Evolutionary conservation across 2,113 vertebrate genomes (phyloP).

Genomic region (Pelvicachromis taeniatus): DNA sequence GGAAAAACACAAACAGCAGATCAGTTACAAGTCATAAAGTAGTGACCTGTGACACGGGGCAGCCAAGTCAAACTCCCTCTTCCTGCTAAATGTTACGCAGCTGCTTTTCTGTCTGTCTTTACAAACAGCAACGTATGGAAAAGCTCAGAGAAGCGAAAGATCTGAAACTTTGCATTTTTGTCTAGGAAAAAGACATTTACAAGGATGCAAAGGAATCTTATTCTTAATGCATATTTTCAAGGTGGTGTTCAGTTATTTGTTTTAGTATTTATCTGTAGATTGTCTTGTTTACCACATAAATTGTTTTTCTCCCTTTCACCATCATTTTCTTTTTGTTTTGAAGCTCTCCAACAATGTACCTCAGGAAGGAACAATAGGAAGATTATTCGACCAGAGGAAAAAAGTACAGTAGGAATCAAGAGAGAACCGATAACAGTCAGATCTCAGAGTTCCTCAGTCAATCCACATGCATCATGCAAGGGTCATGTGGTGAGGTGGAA

Average conservation of each 20-base stretch:
- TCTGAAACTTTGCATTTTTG: neutral
- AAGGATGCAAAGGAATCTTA: neutral
- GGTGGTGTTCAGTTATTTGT: neutral
- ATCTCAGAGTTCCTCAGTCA: neutral
- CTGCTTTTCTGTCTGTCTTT: slow-evolving; percentile 45
- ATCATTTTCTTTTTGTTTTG: neutral
- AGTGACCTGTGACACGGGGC: slow-evolving; percentile 30
- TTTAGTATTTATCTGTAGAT: neutral
- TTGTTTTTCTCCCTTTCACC: neutral
- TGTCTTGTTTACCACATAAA: neutral
- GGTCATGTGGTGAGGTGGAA: neutral
- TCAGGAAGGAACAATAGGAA: no score
- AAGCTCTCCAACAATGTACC: neutral
- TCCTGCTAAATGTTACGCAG: slow-evolving; percentile 44
- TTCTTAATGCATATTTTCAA: neutral
- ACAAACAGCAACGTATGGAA: neutral
- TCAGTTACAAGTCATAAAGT: slow-evolving; percentile 2
- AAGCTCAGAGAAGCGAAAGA: neutral
- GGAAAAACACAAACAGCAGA: slow-evolving; percentile 20
- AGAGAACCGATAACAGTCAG: neutral
- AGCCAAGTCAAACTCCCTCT: slow-evolving; percentile 24
- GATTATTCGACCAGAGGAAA: neutral
- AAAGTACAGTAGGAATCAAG: neutral
- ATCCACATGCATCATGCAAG: neutral
- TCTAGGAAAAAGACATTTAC: neutral